These are phyloP conservation scores for Nesospiza acunhae DNA, from an alignment of 2,113 vertebrate species.

Conservation along the genomic window DNA sequence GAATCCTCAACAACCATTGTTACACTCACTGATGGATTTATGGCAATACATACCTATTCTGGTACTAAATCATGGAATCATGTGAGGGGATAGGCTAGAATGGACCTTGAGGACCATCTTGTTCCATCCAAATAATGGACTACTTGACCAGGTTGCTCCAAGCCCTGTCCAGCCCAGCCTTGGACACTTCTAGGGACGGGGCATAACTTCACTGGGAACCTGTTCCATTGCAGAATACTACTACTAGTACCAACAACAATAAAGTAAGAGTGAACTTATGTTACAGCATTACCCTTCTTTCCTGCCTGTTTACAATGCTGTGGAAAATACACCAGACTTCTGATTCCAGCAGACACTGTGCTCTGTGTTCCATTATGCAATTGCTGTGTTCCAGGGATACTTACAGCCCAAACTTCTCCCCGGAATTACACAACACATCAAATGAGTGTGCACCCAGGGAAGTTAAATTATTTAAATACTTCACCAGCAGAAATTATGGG, in stretches of 20 bases:
- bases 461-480: neutral
- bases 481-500: neutral
- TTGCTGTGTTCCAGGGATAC: neutral
- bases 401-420: neutral
- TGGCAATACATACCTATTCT: neutral
- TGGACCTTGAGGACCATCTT: neutral
- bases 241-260: neutral
- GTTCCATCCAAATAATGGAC: neutral
- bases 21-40: neutral
- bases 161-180: neutral
- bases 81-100: neutral
- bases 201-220: neutral
- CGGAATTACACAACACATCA: neutral
- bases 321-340: neutral
- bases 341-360: neutral
- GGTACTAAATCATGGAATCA: neutral
- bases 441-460: neutral
- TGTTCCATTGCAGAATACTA: neutral
- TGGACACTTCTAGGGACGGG: neutral
- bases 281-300: neutral
- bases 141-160: neutral
- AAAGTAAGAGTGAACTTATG: neutral
- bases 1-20: neutral
- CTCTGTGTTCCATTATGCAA: neutral
- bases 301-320: neutral